Evolutionary conservation across 2,113 vertebrate species (phyloP), one percentile per base, ranked within the genome.

Genomic region (Dascyllus trimaculatus): DNA sequence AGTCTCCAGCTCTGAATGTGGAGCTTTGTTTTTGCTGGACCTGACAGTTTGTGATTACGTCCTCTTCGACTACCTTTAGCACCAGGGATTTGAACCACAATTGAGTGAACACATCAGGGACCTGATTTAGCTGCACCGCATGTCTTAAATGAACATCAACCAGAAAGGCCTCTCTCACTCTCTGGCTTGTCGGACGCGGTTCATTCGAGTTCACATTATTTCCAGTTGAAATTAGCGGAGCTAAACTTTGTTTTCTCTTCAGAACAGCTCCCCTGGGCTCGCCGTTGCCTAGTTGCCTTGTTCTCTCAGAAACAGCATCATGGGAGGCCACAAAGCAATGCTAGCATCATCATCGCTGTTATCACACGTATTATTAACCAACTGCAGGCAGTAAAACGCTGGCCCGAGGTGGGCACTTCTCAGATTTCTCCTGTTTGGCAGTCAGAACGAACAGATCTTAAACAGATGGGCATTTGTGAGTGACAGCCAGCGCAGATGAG

Each of bases 171-270:
- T 45, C 19, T 80, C 52, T 71, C 29, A 26, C 72, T 82, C 59
- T 58, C 52, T 63, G 69, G 54, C 80, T 85, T 43, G 75, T 75
- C 57, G 60, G 66, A 81, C 56, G 24, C 0, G 35, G 79, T 86
- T 91, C 81, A 91, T 63, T 69, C 53, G 17, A 83, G 75, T 86
- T 86, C 85, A 85, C 73, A 29, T 76, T 58, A 60, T 71, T 85
- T 89, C 56, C 64, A 63, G 66, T 65, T 78, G 26, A 80, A 85
- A 88, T 86, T 82, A 87, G 73, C 26, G 1, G 58, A 84, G 67
- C 81, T 80, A 56, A 77, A 75, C 78, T 72, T 77, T 88, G 77
- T 91, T 92, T 90, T 92, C 77, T 58, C 46, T 82, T 40, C 78
- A 64, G 61, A 85, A 65, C 58, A 48, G 82, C 76, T 87, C 90